Conservation (phyloP, 2,113 vertebrate genomes). For the Glaucidium brasilianum region DNA sequence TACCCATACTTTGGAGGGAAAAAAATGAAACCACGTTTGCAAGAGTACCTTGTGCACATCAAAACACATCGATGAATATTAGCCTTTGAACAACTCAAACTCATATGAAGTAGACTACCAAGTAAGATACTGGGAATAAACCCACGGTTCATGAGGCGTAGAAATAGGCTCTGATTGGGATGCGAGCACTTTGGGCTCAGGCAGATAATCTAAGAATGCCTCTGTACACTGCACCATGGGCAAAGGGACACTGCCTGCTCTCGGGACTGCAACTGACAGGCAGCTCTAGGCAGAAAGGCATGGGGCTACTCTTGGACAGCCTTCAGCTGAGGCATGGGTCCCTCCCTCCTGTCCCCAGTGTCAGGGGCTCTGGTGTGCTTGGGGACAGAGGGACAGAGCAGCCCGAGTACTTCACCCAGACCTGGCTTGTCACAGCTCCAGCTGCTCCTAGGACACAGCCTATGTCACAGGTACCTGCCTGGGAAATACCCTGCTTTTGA, state of each 20-base stretch:
- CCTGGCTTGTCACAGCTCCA: not conserved
- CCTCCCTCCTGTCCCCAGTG: not conserved
- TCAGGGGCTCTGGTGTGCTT: not conserved
- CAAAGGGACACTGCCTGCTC: not conserved
- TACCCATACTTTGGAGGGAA: not conserved
- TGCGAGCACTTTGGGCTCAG: not conserved
- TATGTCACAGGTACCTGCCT: not conserved
- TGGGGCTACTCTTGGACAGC: not conserved
- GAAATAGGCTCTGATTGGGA: not conserved
- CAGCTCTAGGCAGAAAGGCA: not conserved
- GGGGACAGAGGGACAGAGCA: not conserved
- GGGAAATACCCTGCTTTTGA: not conserved
- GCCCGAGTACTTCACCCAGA: not conserved
- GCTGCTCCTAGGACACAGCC: not conserved
- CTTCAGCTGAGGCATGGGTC: rapidly evolving
- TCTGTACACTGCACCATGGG: rapidly evolving
- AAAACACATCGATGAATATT: not conserved
- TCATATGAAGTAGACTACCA: not conserved
- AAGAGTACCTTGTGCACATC: not conserved
- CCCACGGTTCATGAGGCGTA: rapidly evolving
- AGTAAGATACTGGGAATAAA: not conserved
- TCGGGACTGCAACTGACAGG: not conserved
- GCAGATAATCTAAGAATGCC: not conserved
- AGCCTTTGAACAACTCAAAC: not conserved
- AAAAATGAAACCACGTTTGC: not conserved